A percentile compares a stretch with the other conserved stretches of the same genome.
These are phyloP conservation scores for Gastrophryne carolinensis DNA, from an alignment of 2,797 vertebrate genomes.

Conservation along the genomic window DNA sequence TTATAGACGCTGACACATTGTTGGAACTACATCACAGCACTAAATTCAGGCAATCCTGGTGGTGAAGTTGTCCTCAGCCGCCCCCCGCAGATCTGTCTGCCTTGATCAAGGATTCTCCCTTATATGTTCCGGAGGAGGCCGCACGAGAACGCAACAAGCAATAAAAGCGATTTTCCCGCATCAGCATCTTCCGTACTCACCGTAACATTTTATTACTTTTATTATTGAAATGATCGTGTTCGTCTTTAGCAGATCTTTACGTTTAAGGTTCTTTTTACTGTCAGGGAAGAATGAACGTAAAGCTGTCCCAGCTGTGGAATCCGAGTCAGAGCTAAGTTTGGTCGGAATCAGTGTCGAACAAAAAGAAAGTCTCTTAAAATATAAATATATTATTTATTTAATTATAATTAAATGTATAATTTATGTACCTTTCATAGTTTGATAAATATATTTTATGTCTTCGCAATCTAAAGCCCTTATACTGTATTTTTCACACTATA, in stretches of 20 bases:
- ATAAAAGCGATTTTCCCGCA: constrained; percentile 11
- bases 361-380: no score
- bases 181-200: constrained; percentile 9
- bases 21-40: neutral
- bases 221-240: constrained; percentile 43
- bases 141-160: constrained; percentile 2
- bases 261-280: no score
- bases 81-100: neutral
- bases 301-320: no score
- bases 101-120: neutral
- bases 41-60: neutral
- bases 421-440: no score
- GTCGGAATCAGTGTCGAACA: no score
- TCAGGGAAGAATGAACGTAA: no score
- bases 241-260: constrained; percentile 48
- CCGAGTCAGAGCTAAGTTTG: no score
- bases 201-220: constrained; percentile 47
- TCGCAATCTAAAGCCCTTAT: no score
- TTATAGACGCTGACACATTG: constrained; percentile 15
- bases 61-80: constrained; percentile 10
- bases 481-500: no score
- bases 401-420: no score
- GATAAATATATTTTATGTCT: no score
- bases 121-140: neutral
- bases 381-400: no score